These are phyloP conservation scores for Incurvaria masculella DNA, from an alignment of 2,888 invertebrate species.

Conservation along the genomic window DNA sequence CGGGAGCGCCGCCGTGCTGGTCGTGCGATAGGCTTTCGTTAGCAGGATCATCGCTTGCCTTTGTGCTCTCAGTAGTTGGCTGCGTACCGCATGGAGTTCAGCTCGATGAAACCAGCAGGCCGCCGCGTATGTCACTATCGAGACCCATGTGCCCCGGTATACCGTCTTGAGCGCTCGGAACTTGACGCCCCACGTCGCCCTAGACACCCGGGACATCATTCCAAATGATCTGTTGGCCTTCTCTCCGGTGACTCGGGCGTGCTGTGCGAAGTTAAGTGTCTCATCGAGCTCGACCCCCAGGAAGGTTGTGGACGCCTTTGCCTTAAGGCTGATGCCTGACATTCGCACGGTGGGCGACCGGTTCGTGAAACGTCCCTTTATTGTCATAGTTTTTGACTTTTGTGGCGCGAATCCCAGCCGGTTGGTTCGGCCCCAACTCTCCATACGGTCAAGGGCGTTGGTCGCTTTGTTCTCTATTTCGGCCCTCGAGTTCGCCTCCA, in stretches of 20 bases:
- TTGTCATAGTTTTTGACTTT: slow-evolving; percentile 15
- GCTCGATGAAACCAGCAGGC: background rate
- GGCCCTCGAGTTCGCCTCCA: slow-evolving; percentile 13
- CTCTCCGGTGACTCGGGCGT: slow-evolving; percentile 7
- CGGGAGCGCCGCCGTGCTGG: slow-evolving; percentile 4
- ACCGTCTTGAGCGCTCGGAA: background rate
- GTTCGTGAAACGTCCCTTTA: slow-evolving; percentile 7
- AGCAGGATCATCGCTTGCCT: slow-evolving; percentile 5
- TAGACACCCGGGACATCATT: background rate
- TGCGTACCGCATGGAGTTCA: background rate
- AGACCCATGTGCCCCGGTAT: background rate
- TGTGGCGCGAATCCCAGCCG: slow-evolving; percentile 15
- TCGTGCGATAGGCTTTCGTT: slow-evolving; percentile 5
- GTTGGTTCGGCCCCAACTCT: slow-evolving; percentile 14
- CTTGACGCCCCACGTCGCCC: background rate
- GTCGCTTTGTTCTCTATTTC: slow-evolving; percentile 10
- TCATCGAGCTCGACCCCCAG: slow-evolving; percentile 16
- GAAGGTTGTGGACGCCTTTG: slow-evolving; percentile 1
- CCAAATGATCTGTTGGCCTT: background rate
- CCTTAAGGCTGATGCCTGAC: background rate
- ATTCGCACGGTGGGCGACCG: background rate
- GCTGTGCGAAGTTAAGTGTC: slow-evolving; percentile 6
- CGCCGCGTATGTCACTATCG: background rate
- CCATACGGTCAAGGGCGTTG: slow-evolving; percentile 1
- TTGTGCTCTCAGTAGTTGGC: slow-evolving; percentile 1